Base-by-base conservation (phyloP, 1,140 invertebrate genomes). In the Drosophila watanabei region DNA sequence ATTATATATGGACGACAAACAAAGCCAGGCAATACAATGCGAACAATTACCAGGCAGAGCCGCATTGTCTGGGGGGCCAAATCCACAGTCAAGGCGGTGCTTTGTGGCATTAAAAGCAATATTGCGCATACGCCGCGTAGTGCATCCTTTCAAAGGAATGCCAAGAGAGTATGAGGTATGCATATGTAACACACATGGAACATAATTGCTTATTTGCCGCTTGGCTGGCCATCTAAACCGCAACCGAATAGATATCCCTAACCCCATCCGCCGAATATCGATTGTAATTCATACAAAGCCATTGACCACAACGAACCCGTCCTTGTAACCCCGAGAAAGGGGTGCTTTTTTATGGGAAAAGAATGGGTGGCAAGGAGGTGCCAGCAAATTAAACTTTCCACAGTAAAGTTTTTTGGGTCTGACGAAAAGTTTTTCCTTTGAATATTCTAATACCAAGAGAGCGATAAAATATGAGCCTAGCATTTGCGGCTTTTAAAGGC, bases 131-230 rank as follows among this genome's bases (percentile, higher is more conserved):
- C 76, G 84, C 62, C 80, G 41, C 58, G 66, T 79, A 73, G 64
- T 63, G 58, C 58, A 39, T 33, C 63, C 51, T 39, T 35, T 69
- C 52, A 73, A 70, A 87, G 71, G 69, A 59, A 62, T 58, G 48
- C 70, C 35, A n/a, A 39, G 41, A 49, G 20, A 9, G 18, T 35
- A 20, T 35, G 14, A 56, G 54, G 49, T 48, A 52, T 73, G 28
- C 43, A 59, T 64, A 66, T 75, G 28, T 51, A 57, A 37, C 14
- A 30, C 49, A 60, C 9, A 30, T 52, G 56, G 33, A 58, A 45
- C 66, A 81, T 88, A 88, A 88, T 88, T 88, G 85, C 66, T 88
- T 88, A 88, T 90, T 90, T 90, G 35, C 66, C 79, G 78, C 73
- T 76, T 72, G 69, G 60, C 28, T 88, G 75, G 56, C 60, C 68